phyloP scores from a whole-genome alignment of 2,797 vertebrate species.

The Chiloscyllium punctatum region DNA sequence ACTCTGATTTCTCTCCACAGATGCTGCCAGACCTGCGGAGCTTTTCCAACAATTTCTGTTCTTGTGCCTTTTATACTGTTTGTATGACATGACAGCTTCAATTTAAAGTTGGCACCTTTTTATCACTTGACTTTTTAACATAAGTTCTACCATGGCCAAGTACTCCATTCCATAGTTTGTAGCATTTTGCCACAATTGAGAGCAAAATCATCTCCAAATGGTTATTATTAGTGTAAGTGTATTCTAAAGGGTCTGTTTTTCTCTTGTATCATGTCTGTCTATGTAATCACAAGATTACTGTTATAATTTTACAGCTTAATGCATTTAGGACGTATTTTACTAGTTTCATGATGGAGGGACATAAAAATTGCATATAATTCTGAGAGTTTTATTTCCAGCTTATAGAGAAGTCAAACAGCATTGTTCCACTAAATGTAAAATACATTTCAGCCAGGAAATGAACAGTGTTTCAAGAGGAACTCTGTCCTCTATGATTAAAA shows the following conservation, averaged over 20 bases:
- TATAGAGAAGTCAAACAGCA: background rate
- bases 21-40: too few relatives aligned
- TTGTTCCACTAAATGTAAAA: background rate
- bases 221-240: conserved; percentile 1
- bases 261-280: background rate
- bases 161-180: background rate
- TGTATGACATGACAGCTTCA: background rate
- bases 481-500: conserved; percentile 53
- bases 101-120: background rate
- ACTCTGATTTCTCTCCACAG: too few relatives aligned
- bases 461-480: background rate
- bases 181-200: background rate
- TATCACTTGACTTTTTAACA: background rate
- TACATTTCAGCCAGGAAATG: background rate
- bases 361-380: background rate
- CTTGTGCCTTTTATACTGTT: background rate
- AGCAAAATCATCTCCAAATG: background rate
- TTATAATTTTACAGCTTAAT: background rate
- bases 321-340: background rate
- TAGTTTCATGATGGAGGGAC: background rate
- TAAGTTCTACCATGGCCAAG: background rate
- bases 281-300: background rate
- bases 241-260: background rate
- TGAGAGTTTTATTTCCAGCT: background rate
- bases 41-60: too few relatives aligned